Evolutionary conservation across 2,113 vertebrate species (phyloP).

Genomic region (Gymnogyps californianus): DNA sequence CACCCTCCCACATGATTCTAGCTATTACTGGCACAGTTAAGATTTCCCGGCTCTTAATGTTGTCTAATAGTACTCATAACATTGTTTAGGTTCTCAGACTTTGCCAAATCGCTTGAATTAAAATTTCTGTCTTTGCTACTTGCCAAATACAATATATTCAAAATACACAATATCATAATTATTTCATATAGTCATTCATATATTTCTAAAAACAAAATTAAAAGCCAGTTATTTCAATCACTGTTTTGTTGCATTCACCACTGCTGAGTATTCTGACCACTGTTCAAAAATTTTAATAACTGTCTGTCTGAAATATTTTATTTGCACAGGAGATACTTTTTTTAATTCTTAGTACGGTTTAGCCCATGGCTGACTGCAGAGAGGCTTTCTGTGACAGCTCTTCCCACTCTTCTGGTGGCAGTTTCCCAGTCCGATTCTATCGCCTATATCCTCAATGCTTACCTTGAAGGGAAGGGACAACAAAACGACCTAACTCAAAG

Average conservation of each 20-base stretch:
- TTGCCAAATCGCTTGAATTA: not conserved
- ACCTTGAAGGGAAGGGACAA: not conserved
- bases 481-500: not conserved
- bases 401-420: not conserved
- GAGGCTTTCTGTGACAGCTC: not conserved
- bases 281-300: not conserved
- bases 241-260: not conserved
- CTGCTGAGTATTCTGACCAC: not conserved
- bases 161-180: accelerated
- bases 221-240: not conserved
- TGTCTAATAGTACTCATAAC: not conserved
- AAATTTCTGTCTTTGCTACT: not conserved
- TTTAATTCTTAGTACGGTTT: not conserved
- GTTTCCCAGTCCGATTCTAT: not conserved
- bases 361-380: not conserved
- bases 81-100: not conserved
- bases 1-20: not conserved
- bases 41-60: not conserved
- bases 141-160: not conserved
- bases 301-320: not conserved
- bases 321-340: not conserved
- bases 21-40: not conserved
- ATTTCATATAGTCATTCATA: accelerated
- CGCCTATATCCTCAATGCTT: not conserved
- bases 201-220: not conserved